phyloP scores from a whole-genome alignment of 2,797 vertebrate species.

The Tauraco hartlaubi region DNA sequence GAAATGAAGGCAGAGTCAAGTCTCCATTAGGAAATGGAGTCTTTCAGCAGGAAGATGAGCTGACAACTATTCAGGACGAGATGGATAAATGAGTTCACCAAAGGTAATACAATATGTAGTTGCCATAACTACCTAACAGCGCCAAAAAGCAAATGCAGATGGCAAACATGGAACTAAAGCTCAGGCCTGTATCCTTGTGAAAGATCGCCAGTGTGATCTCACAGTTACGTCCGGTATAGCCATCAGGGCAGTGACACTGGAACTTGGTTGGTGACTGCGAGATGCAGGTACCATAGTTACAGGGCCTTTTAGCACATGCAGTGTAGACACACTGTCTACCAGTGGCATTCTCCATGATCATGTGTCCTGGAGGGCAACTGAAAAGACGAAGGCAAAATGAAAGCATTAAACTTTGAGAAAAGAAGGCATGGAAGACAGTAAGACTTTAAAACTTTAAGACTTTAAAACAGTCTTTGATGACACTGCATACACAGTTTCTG shows the following conservation, averaged over 20 bases:
- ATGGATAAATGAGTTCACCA: conserved; percentile 74
- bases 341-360: conserved; percentile 85
- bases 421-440: not conserved
- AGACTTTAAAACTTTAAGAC: not conserved
- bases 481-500: fast-evolving
- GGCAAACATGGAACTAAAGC: conserved; percentile 92
- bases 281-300: conserved; percentile 88
- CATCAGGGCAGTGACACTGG: conserved; percentile 89
- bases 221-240: conserved; percentile 87
- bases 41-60: not conserved
- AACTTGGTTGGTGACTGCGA: conserved; percentile 87
- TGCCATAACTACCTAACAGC: conserved; percentile 88
- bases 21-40: not conserved
- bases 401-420: not conserved
- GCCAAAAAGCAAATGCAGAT: conserved; percentile 93
- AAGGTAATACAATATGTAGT: conserved; percentile 81
- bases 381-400: not conserved
- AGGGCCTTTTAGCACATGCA: conserved; percentile 85
- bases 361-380: conserved; percentile 89
- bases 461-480: not conserved
- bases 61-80: not conserved
- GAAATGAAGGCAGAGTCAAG: not conserved
- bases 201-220: conserved; percentile 88
- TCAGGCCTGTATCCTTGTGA: conserved; percentile 87
- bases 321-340: conserved; percentile 87